phyloP scores from a whole-genome alignment of 2,113 vertebrate species.

The Myiopsitta monachus region DNA sequence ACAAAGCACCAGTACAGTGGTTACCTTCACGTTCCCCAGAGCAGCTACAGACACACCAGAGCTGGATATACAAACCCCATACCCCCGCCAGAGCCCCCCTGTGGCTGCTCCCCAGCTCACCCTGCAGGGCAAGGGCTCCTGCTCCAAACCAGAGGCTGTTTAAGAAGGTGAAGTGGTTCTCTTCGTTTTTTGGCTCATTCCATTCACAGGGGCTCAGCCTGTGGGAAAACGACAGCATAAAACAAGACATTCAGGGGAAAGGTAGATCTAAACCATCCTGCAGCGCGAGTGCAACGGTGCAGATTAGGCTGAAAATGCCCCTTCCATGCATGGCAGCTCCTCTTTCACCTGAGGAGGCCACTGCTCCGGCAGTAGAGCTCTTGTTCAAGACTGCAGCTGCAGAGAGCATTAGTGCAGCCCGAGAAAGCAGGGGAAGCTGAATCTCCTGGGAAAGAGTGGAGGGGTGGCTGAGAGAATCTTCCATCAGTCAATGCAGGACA shows the following conservation, averaged over 20 bases:
- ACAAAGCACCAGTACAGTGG: rapidly evolving
- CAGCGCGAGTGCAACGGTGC: background rate
- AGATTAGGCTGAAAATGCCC: background rate
- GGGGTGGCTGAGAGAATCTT: background rate
- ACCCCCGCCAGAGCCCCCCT: background rate
- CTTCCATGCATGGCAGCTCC: background rate
- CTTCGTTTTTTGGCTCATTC: slow-evolving; percentile 76
- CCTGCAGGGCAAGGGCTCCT: slow-evolving; percentile 86
- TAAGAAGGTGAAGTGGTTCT: slow-evolving; percentile 80
- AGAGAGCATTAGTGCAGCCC: background rate
- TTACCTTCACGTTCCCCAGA: background rate
- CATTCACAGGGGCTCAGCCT: slow-evolving; percentile 89
- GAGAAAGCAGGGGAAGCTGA: background rate
- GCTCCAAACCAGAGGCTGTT: slow-evolving; percentile 90
- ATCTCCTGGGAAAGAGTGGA: background rate
- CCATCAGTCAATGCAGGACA: background rate
- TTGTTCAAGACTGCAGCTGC: background rate
- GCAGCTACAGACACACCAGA: background rate
- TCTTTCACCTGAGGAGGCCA: background rate
- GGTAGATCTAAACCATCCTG: background rate
- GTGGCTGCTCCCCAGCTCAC: slow-evolving; percentile 55
- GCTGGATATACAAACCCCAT: rapidly evolving
- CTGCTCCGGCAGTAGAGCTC: background rate
- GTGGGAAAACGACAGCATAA: background rate
- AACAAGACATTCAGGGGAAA: background rate